Evolutionary conservation across 1,140 invertebrate genomes (phyloP).

Genomic region (Drosophila mauritiana): DNA sequence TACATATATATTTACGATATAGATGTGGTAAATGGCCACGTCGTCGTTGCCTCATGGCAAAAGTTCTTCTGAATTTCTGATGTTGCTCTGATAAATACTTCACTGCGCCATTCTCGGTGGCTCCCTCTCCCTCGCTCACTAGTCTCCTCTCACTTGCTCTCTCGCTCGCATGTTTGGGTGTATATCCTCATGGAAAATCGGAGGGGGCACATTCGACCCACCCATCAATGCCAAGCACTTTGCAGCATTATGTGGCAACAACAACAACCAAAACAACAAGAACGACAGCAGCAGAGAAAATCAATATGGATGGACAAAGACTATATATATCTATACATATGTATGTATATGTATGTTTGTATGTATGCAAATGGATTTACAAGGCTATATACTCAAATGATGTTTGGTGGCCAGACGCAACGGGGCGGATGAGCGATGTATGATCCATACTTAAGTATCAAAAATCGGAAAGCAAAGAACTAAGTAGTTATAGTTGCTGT

Average conservation of each 20-base stretch:
- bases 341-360: constrained; percentile 6
- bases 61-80: constrained; percentile 83
- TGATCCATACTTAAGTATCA: too few relatives aligned
- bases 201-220: constrained; percentile 2
- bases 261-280: constrained; percentile 26
- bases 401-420: constrained; percentile 8
- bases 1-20: constrained; percentile 28
- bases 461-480: too few relatives aligned
- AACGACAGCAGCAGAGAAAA: constrained; percentile 61
- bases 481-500: too few relatives aligned
- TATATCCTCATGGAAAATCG: constrained; percentile 27
- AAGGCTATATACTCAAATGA: constrained; percentile 2
- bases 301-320: constrained; percentile 72
- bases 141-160: background rate
- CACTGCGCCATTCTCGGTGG: constrained; percentile 45
- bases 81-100: constrained; percentile 84
- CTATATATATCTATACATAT: constrained; percentile 18
- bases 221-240: constrained; percentile 46
- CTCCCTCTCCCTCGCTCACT: constrained; percentile 2
- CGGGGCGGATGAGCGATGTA: constrained; percentile 13
- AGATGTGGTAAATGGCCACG: constrained; percentile 46
- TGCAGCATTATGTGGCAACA: constrained; percentile 67
- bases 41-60: constrained; percentile 48
- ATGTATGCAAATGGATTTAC: background rate
- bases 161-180: constrained; percentile 5